Conservation (phyloP, 1,140 invertebrate genomes). For the Eumaeus atala region DNA sequence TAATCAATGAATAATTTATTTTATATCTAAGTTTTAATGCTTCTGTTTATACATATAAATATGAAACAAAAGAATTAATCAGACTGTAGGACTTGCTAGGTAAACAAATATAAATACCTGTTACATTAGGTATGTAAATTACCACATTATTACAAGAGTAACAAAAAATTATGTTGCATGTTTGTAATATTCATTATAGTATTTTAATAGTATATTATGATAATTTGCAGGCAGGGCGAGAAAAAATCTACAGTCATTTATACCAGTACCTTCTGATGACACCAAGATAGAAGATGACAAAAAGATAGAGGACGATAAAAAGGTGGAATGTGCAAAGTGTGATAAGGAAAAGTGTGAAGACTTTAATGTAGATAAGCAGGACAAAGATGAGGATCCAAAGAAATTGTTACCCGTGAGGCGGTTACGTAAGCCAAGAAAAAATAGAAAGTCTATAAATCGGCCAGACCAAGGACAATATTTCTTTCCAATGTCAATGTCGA, state of each 20-base stretch:
- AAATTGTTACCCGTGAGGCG: constrained; percentile 45
- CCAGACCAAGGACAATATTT: constrained; percentile 65
- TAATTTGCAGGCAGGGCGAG: constrained; percentile 53
- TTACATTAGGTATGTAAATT: too few relatives aligned
- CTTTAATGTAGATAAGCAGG: constrained; percentile 35
- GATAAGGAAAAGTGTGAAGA: constrained; percentile 49
- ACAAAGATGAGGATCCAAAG: constrained; percentile 47
- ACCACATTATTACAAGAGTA: too few relatives aligned
- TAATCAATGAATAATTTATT: too few relatives aligned
- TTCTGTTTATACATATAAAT: background rate
- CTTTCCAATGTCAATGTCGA: constrained; percentile 90
- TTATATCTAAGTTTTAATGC: background rate
- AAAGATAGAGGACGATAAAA: constrained; percentile 41
- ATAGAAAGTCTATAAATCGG: constrained; percentile 54
- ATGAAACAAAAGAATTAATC: too few relatives aligned
- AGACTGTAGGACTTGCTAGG: too few relatives aligned
- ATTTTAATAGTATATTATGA: background rate
- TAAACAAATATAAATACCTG: too few relatives aligned
- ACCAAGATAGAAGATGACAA: constrained; percentile 53
- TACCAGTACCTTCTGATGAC: constrained; percentile 49
- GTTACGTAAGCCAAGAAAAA: constrained; percentile 53
- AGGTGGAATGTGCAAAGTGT: constrained; percentile 47
- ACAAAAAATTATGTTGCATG: too few relatives aligned
- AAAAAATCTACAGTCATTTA: constrained; percentile 55
- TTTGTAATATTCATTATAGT: too few relatives aligned